Evolutionary conservation across 2,888 invertebrate species (phyloP), one percentile per base, ranked within the genome.

Genomic region (Platycheirus albimanus): DNA sequence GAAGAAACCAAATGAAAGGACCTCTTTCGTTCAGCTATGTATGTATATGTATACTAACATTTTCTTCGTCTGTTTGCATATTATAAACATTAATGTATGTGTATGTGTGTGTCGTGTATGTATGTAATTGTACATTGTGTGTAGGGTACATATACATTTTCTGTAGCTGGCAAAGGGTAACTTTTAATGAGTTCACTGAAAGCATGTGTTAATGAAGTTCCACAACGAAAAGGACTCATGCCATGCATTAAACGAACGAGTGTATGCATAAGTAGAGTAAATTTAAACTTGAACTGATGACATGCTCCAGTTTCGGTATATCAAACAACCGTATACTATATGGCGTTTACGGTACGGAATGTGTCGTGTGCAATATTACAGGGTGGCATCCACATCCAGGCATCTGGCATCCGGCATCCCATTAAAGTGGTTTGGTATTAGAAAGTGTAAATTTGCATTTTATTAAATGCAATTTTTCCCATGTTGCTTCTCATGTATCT

Each of bases 271-370:
- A 74, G 72, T 69, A 72, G 67, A 77, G 63, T 77, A 77, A 77
- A 83, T 83, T 69, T 83, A 83, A 83, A 83, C 83, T 83, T 83
- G 83, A 83, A 83, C 83, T 83, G 78, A 83, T 83, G 83, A 83
- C 83, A 83, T 83, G 83, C 83, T 83, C 77, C 30, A 83, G 72
- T 72, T 83, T 72, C 33, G 69, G 63, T 63, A 76, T 71, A 67
- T 81, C 76, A 81, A 76, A 83, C 66, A 63, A 58, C 58, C 15
- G 19, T 1, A 19, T 24, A 24, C n/a, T 24, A 24, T 6, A 24
- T 3, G 6, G 24, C 3, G 6, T 4, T 3, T 24, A 3, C 24
- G 3, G 24, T 24, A 33, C 30, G 30, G 30, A 7, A 24, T 24
- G 3, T 3, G 3, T 24, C 24, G 24, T 24, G 8, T 33, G 7